phyloP scores from a whole-genome alignment of 2,113 vertebrate species.

The Zosterops lateralis region DNA sequence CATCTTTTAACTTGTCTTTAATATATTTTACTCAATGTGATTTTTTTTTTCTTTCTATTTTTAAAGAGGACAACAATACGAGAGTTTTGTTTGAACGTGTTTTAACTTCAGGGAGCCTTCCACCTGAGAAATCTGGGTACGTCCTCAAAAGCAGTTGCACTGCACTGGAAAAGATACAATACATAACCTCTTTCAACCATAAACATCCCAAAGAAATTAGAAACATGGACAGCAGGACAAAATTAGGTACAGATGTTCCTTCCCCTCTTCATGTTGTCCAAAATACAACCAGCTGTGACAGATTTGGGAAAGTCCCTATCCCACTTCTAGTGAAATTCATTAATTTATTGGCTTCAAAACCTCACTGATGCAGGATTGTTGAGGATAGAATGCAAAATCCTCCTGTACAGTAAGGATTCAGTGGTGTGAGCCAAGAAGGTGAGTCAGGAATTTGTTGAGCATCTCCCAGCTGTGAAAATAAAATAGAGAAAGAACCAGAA shows the following conservation, averaged over 20 bases:
- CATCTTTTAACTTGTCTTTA: background rate
- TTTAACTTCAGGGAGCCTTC: slow-evolving; percentile 96
- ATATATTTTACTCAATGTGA: background rate
- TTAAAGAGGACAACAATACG: slow-evolving; percentile 98
- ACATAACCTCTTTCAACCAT: background rate
- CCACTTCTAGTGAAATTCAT: background rate
- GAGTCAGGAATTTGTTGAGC: background rate
- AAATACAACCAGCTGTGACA: background rate
- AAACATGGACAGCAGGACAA: background rate
- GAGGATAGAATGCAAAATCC: background rate
- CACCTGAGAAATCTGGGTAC: slow-evolving; percentile 97
- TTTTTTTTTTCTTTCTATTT: slow-evolving; percentile 54
- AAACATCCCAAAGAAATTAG: background rate
- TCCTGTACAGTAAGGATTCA: background rate
- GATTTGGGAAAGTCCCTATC: background rate
- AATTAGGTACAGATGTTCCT: background rate
- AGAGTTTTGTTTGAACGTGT: slow-evolving; percentile 98
- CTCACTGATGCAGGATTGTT: background rate
- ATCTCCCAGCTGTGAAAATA: background rate
- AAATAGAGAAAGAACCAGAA: background rate
- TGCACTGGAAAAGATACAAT: background rate
- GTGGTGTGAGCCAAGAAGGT: background rate
- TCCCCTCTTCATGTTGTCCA: background rate
- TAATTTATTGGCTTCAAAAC: background rate
- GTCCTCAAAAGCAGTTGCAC: slow-evolving; percentile 39